A percentile compares a stretch with the other conserved stretches of the same genome.
phyloP scores from a whole-genome alignment of 2,113 vertebrate species.

The Empidonax traillii region DNA sequence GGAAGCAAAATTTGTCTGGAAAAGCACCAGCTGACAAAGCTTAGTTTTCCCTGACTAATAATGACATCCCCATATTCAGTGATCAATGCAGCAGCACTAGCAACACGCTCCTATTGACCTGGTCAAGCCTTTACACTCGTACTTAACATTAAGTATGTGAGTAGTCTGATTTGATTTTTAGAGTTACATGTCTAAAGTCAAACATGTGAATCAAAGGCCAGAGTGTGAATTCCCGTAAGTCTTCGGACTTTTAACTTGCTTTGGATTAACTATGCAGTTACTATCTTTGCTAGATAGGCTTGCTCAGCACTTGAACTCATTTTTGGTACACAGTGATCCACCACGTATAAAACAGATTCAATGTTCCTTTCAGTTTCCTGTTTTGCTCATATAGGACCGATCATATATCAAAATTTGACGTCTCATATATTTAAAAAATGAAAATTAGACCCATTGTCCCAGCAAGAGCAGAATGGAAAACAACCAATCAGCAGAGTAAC shows the following conservation, averaged over 20 bases:
- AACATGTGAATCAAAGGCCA: background rate
- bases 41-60: background rate
- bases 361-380: background rate
- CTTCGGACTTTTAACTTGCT: background rate
- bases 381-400: background rate
- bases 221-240: background rate
- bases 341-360: background rate
- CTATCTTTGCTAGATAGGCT: background rate
- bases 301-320: background rate
- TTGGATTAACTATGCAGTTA: background rate
- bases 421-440: background rate
- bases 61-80: background rate
- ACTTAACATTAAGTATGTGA: background rate
- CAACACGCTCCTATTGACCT: background rate
- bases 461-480: background rate
- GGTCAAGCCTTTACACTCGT: background rate
- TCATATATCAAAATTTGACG: background rate
- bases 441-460: background rate
- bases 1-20: conserved; percentile 21
- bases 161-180: background rate
- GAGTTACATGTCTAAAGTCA: background rate
- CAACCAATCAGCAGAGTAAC: background rate
- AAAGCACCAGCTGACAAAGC: conserved; percentile 1
- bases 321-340: background rate
- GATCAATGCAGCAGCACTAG: background rate